These are phyloP conservation scores for Euura lappo DNA, from an alignment of 1,140 invertebrate genomes.

Conservation along the genomic window DNA sequence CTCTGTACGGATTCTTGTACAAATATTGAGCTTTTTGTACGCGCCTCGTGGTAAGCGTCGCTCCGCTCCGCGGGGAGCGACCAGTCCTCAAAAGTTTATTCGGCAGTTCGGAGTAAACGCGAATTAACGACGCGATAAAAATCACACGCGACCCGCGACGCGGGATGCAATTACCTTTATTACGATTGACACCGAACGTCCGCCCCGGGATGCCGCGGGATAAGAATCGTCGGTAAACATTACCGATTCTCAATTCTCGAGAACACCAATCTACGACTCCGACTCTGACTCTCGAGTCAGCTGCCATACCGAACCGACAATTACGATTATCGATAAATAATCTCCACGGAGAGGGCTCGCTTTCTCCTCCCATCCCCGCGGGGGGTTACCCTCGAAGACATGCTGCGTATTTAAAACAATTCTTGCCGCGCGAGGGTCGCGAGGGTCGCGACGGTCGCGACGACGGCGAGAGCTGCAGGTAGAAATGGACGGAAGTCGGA, in stretches of 20 bases:
- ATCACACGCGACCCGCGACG: not conserved
- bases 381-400: not conserved
- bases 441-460: too few relatives aligned
- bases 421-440: not conserved
- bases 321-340: conserved; percentile 1
- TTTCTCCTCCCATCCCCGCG: not conserved
- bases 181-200: not conserved
- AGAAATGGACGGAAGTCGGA: not conserved
- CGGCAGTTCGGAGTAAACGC: not conserved
- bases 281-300: not conserved
- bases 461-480: too few relatives aligned
- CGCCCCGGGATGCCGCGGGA: not conserved
- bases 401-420: conserved; percentile 5
- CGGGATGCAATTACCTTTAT: conserved; percentile 4
- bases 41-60: not conserved
- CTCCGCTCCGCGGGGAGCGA: not conserved
- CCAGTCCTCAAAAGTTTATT: not conserved
- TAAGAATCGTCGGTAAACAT: not conserved
- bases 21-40: not conserved
- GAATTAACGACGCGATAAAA: not conserved
- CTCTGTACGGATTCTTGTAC: too few relatives aligned
- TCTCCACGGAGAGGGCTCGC: not conserved
- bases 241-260: not conserved
- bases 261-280: not conserved
- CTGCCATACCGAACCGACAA: not conserved